Evolutionary conservation across 2,888 invertebrate genomes (phyloP).

Genomic region (Andrena minutula): DNA sequence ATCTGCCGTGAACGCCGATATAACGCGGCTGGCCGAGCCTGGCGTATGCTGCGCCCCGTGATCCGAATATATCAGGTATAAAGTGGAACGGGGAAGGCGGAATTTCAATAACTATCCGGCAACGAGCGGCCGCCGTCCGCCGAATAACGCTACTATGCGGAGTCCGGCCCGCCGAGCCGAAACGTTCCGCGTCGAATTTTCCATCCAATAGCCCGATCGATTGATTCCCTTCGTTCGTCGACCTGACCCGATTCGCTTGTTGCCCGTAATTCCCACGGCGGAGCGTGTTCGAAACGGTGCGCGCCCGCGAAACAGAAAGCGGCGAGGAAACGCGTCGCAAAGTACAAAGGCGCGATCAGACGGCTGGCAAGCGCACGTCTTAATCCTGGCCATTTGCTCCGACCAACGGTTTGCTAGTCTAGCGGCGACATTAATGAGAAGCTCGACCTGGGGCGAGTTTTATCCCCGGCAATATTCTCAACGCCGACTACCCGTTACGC

Average conservation of each 20-base stretch:
- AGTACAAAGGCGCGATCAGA: conserved; percentile 31
- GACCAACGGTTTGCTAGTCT: not conserved
- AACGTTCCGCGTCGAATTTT: conserved; percentile 17
- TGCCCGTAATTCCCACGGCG: too few species aligned
- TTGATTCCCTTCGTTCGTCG: not conserved
- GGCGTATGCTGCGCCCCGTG: conserved; percentile 21
- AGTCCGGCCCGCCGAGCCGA: not conserved
- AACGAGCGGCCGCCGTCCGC: conserved; percentile 4
- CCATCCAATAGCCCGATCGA: conserved; percentile 20
- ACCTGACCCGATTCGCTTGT: too few species aligned
- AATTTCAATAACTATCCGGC: conserved; percentile 50
- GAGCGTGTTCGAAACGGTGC: too few species aligned
- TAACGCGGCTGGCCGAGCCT: conserved; percentile 47
- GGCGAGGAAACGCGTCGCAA: conserved; percentile 8
- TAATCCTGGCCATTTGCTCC: conserved; percentile 29
- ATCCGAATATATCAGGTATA: conserved; percentile 38
- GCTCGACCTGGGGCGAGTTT: conserved; percentile 23
- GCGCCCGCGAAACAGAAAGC: not conserved
- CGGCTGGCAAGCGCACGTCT: conserved; percentile 29
- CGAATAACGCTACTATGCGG: conserved; percentile 12
- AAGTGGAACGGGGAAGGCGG: conserved; percentile 29
- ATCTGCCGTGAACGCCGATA: conserved; percentile 46
- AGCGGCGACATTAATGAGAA: conserved; percentile 51
- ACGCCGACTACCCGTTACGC: conserved; percentile 38
- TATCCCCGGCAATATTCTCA: conserved; percentile 42